Evolutionary conservation across 2,888 invertebrate genomes (phyloP).

Genomic region (Kryphioiulus occultus): DNA sequence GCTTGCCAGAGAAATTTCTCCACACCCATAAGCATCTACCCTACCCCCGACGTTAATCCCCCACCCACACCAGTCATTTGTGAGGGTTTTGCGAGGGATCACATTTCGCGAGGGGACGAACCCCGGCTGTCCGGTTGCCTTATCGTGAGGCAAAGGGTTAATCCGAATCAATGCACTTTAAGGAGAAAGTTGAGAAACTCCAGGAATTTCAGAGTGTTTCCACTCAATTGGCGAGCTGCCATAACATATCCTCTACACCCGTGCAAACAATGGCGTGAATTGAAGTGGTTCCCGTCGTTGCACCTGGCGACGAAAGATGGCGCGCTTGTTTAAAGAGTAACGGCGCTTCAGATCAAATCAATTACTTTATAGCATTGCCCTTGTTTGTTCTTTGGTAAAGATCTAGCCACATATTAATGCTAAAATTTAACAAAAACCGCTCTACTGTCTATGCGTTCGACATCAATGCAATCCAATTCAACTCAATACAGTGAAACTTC

Average conservation of each 20-base stretch:
- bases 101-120: background rate
- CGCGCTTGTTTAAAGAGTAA: background rate
- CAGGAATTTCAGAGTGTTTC: slow-evolving; percentile 12
- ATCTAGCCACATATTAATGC: no score
- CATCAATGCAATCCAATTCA: no score
- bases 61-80: slow-evolving; percentile 22
- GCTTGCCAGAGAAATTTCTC: background rate
- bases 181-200: slow-evolving; percentile 14
- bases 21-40: slow-evolving; percentile 1
- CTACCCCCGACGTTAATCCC: background rate
- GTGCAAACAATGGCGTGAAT: background rate
- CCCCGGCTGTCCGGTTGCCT: background rate
- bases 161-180: slow-evolving; percentile 14
- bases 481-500: no score
- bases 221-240: background rate
- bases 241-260: background rate
- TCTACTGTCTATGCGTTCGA: no score
- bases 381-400: no score
- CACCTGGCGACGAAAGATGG: slow-evolving; percentile 8
- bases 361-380: background rate
- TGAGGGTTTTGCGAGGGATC: background rate
- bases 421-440: no score
- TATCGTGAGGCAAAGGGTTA: background rate
- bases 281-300: background rate
- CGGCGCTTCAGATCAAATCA: background rate